Evolutionary conservation across 2,113 vertebrate genomes (phyloP).

Genomic region (Clinocottus analis): DNA sequence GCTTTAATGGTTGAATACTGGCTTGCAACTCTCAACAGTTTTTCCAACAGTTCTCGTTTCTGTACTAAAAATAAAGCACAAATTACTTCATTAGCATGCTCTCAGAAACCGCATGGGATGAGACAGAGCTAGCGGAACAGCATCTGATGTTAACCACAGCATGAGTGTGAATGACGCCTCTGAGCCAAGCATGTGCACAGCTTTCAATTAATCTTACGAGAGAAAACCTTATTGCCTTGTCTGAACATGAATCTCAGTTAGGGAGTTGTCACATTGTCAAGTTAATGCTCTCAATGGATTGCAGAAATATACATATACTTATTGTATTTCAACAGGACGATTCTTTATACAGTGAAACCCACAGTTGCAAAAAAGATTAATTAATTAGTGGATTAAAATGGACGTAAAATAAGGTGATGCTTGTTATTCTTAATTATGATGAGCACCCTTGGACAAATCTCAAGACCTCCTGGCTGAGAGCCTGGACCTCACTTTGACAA

Average conservation of each 20-base stretch:
- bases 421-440: neutral
- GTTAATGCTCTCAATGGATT: neutral
- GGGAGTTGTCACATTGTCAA: neutral
- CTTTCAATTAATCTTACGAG: neutral
- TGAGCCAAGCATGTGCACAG: neutral
- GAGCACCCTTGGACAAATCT: neutral
- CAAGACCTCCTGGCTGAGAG: neutral
- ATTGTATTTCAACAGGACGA: neutral
- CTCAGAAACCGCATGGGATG: too few species aligned
- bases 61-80: too few species aligned
- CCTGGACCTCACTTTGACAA: neutral
- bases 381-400: too few species aligned
- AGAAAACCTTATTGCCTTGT: neutral
- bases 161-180: slow-evolving; percentile 3
- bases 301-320: neutral
- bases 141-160: slow-evolving; percentile 15
- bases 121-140: neutral
- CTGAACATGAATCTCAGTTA: neutral
- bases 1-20: neutral
- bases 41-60: neutral
- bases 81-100: neutral
- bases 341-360: neutral
- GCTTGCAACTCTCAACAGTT: too few species aligned
- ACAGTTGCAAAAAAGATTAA: neutral
- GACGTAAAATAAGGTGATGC: neutral